Base-by-base conservation (phyloP, 2,113 vertebrate genomes). In the Periophthalmodon schlosseri region DNA sequence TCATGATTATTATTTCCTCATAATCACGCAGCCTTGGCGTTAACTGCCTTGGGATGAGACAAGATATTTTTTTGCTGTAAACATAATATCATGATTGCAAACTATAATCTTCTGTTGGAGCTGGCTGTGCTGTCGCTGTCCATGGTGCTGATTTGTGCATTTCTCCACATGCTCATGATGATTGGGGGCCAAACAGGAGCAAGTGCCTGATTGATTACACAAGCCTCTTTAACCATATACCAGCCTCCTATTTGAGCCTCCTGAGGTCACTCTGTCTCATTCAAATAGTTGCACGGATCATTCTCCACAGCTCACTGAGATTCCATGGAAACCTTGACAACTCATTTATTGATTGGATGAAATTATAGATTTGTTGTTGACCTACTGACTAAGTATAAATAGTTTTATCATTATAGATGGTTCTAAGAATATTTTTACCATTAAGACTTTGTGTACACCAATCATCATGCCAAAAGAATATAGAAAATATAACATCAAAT, bases 141-240 rank as follows among this genome's bases (percentile, higher is more conserved):
- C 86, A 5, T 86, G 91, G 86, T 90, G 80, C 91, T 89, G 83
- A 86, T 84, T 73, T 84, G 10, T 24, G 23, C 23, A 60, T 24
- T 60, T 28, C 57, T 15, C 57, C 23, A 28, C 23, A 60, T 5
- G 57, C 57, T 60, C 56, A 1, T 5, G 5, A 21, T 57, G 23
- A 60, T 60, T 28, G 21, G 14, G 20, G n/a, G 52, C 8, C 8
- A 10, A 16, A 56, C 5, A 56, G 16, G 8, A 21, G 77, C 50
- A 66, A 33, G 71, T 70, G 69, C 72, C 57, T 81, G 74, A 89
- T 83, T 82, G 84, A 86, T 87, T 76, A 70, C 72, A 81, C 60
- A 66, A 33, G 23, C 69, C 63, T 80, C 60, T 28, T 68, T 70
- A 70, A 73, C 73, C 83, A 72, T 68, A 69, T 47, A 33, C 66